phyloP scores from a whole-genome alignment of 1,140 invertebrate genomes.

The Probaryconus sp. region DNA sequence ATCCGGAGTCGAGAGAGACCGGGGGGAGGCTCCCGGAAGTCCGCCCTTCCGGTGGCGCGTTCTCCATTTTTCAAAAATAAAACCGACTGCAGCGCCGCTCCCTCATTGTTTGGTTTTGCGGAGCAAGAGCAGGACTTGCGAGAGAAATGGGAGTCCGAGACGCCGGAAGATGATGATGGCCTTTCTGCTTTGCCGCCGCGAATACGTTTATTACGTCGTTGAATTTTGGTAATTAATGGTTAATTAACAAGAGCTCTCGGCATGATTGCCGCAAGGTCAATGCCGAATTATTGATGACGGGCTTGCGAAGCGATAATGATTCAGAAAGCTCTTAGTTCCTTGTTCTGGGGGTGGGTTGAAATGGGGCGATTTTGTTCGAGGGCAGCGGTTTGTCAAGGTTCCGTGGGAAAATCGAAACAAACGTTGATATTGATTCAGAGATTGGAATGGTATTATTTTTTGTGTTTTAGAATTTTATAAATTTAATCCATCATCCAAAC shows the following conservation, averaged over 20 bases:
- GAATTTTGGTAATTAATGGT: no score
- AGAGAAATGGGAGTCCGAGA: conserved; percentile 26
- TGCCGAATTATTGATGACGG: conserved; percentile 21
- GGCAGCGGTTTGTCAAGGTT: conserved; percentile 9
- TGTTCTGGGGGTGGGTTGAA: conserved; percentile 1
- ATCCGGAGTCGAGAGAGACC: conserved; percentile 48
- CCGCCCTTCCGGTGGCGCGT: conserved; percentile 69
- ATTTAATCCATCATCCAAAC: no score
- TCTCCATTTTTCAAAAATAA: conserved; percentile 78
- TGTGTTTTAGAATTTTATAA: no score
- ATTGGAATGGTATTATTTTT: no score
- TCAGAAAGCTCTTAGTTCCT: conserved; percentile 35
- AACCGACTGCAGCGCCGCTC: conserved; percentile 66
- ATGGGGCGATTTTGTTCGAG: conserved; percentile 19
- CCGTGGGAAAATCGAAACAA: no score
- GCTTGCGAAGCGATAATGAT: conserved; percentile 17
- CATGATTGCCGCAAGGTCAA: conserved; percentile 44
- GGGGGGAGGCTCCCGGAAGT: conserved; percentile 72
- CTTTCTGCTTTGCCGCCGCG: conserved; percentile 6
- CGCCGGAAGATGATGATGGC: conserved; percentile 21
- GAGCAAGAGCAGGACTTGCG: conserved; percentile 38
- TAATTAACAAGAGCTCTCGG: no score
- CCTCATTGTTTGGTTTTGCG: conserved; percentile 73
- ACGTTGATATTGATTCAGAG: no score
- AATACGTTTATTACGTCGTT: conserved; percentile 18